These are phyloP conservation scores for Tenodera sinensis DNA, from an alignment of 2,888 invertebrate genomes.

Conservation along the genomic window DNA sequence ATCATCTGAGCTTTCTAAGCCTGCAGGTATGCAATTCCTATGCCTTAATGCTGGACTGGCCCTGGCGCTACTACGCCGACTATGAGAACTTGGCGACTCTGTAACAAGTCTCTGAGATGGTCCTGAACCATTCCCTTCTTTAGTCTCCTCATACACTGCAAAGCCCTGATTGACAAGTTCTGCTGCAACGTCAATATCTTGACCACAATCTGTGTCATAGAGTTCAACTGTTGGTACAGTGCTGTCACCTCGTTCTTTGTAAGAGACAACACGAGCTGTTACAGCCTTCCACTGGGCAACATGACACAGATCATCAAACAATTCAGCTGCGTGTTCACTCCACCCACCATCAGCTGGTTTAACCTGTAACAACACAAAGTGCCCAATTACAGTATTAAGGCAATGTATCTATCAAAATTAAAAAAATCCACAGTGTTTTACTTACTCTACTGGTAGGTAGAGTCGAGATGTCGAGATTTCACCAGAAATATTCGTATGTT, in stretches of 20 bases:
- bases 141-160: conserved; percentile 24
- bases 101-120: background rate
- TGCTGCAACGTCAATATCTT: conserved; percentile 35
- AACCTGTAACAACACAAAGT: conserved; percentile 33
- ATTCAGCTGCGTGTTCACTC: conserved; percentile 59
- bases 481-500: no score
- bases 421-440: no score
- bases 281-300: conserved; percentile 78
- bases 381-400: conserved; percentile 43
- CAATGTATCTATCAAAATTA: no score
- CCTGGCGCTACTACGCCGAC: background rate
- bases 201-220: conserved; percentile 63
- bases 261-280: conserved; percentile 70
- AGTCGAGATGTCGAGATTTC: no score
- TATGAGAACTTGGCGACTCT: background rate
- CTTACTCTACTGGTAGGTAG: no score
- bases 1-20: background rate
- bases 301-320: conserved; percentile 68
- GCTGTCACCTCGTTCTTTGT: conserved; percentile 38
- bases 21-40: background rate
- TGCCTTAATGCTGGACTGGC: background rate
- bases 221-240: conserved; percentile 73
- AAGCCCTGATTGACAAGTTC: conserved; percentile 33
- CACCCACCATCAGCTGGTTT: conserved; percentile 50
- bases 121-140: background rate